phyloP scores from a whole-genome alignment of 1,140 invertebrate species.

The Drosophila biarmipes region DNA sequence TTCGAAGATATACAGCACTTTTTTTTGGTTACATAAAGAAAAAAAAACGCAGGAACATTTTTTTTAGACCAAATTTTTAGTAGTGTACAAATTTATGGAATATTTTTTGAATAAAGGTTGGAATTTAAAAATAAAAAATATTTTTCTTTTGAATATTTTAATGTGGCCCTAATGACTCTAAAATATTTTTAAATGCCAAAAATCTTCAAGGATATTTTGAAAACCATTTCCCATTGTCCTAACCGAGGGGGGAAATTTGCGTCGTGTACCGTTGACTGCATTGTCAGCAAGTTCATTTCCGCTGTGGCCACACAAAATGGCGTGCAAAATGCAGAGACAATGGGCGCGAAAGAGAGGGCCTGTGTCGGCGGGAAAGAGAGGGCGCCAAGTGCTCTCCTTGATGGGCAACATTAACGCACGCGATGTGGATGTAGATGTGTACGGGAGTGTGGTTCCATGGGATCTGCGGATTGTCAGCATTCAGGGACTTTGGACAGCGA shows the following conservation, averaged over 20 bases:
- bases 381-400: conserved; percentile 7
- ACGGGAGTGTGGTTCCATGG: conserved; percentile 16
- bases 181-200: no score
- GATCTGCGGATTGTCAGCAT: conserved; percentile 32
- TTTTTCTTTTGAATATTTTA: no score
- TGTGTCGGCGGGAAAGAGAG: neutral
- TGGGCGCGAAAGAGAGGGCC: neutral
- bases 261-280: conserved; percentile 22
- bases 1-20: no score
- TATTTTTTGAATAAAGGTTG: neutral
- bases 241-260: neutral
- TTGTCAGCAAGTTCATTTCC: conserved; percentile 51
- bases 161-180: no score
- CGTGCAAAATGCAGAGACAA: conserved; percentile 42
- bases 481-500: conserved; percentile 25
- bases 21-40: no score
- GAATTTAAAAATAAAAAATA: no score
- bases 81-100: neutral
- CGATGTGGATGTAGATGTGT: conserved; percentile 15
- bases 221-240: neutral
- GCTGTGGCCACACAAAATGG: conserved; percentile 51
- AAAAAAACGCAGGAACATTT: no score
- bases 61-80: no score
- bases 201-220: neutral
- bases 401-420: conserved; percentile 47